Evolutionary conservation across 2,797 vertebrate species (phyloP), one percentile per base, ranked within the genome.

Genomic region (Chaenodraco wilsoni): DNA sequence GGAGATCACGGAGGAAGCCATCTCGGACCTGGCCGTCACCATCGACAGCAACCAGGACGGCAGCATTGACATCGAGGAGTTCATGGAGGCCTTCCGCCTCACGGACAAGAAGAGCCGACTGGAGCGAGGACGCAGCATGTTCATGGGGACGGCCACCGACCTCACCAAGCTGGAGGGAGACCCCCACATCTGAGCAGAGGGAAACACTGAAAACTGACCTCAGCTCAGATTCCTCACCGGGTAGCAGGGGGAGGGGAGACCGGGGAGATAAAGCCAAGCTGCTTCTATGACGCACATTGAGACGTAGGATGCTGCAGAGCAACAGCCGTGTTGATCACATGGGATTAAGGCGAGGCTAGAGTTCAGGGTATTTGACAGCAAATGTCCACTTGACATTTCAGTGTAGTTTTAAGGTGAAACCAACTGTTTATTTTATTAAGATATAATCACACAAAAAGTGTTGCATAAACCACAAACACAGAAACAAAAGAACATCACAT

Each of bases 71-170:
- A 98, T 98, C 13, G 97, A 96, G 0, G 97, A 98, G 89, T 99
- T 99, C 92, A 96, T 99, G 82, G 97, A 99, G 90, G 97, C 98
- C 23, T 99, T 99, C 85, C 96, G 96, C 60, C 94, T 99, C 0
- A 95, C 96, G n/a, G 96, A 95, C 83, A 97, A 96, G 63, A 96
- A 96, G 58, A 94, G 91, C 77, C 90, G 90, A 0, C 79, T 95
- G 69, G 94, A 95, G 72, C 78, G 92, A 31, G 92, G 94, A 1
- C 90, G 89, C 66, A 94, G 93, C 87, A 90, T 93, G 88, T 92
- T 93, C 74, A 92, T 92, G 89, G 89, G 79, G 46, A 92, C 91
- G 0, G 63, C 82, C 43, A 44, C 62, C 0, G 89, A 93, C 83
- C 91, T 93, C 75, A 82, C 85, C 61, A 89, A 83, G 72, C 82